Evolutionary conservation across 2,888 invertebrate genomes (phyloP).

Genomic region (Philaethria dido): DNA sequence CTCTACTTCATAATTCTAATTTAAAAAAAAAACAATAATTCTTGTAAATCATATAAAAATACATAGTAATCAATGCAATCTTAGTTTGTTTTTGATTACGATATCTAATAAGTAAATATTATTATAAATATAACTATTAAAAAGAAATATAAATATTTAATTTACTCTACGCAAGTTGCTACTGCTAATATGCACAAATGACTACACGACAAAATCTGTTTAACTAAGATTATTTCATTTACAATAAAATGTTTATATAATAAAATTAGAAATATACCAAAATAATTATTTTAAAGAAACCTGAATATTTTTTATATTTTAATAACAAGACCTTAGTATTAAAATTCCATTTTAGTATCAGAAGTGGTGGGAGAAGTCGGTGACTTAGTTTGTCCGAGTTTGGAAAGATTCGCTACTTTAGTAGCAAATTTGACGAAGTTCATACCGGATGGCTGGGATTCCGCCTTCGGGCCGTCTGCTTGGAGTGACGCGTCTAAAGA

Average conservation of each 20-base stretch:
- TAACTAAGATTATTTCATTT: not conserved
- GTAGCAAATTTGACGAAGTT: slow-evolving; percentile 76
- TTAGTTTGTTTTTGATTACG: not conserved
- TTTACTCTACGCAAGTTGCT: not conserved
- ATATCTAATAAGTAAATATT: no score
- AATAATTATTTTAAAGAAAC: not conserved
- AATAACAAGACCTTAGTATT: slow-evolving; percentile 34
- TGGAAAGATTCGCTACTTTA: slow-evolving; percentile 73
- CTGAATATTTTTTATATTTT: not conserved
- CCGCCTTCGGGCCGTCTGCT: slow-evolving; percentile 67
- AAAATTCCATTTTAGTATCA: slow-evolving; percentile 70
- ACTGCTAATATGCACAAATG: not conserved
- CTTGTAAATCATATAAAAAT: not conserved
- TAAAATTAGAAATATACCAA: not conserved
- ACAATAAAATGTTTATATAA: not conserved
- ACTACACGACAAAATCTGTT: not conserved
- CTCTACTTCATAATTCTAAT: not conserved
- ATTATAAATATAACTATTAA: no score
- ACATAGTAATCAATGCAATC: not conserved
- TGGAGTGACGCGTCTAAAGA: slow-evolving; percentile 71
- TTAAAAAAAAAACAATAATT: slow-evolving; percentile 4
- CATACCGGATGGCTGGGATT: slow-evolving; percentile 66
- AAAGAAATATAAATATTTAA: not conserved
- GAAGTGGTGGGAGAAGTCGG: slow-evolving; percentile 69
- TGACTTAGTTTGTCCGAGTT: slow-evolving; percentile 67